A percentile compares a stretch with the other conserved stretches of the same genome.
Evolutionary conservation across 2,888 invertebrate genomes (phyloP).

Genomic region (Dryadula phaetusa): DNA sequence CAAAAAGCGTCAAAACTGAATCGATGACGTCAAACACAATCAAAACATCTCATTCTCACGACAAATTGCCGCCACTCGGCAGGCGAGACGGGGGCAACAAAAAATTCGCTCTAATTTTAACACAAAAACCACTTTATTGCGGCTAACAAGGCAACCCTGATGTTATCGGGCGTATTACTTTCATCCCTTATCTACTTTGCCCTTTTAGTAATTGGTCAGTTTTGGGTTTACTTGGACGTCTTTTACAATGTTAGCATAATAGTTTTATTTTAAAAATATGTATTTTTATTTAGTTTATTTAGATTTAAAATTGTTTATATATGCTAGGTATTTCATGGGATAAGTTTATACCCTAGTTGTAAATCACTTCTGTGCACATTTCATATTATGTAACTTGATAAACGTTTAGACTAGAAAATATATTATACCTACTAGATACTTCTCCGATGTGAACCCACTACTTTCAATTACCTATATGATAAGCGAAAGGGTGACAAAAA

Average conservation of each 20-base stretch:
- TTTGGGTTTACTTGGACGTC: slow-evolving; percentile 62
- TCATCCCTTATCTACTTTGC: slow-evolving; percentile 76
- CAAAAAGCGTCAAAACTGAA: slow-evolving; percentile 16
- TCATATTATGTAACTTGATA: too few species aligned
- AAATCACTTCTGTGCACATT: too few species aligned
- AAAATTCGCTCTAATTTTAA: slow-evolving; percentile 76
- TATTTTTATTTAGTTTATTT: neutral
- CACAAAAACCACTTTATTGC: slow-evolving; percentile 77
- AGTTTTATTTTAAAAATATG: neutral
- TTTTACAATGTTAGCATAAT: slow-evolving; percentile 8
- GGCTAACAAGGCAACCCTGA: slow-evolving; percentile 75
- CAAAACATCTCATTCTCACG: slow-evolving; percentile 60
- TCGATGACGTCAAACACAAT: slow-evolving; percentile 48
- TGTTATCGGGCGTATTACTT: slow-evolving; percentile 80
- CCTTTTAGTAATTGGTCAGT: slow-evolving; percentile 66
- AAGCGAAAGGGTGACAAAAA: too few species aligned
- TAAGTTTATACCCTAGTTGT: too few species aligned
- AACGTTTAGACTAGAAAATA: too few species aligned
- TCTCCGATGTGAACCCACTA: too few species aligned
- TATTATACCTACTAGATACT: too few species aligned
- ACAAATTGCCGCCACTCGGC: slow-evolving; percentile 67
- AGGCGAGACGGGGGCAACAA: slow-evolving; percentile 69
- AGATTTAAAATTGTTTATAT: neutral
- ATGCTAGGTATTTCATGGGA: too few species aligned
- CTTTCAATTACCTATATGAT: too few species aligned